Evolutionary conservation across 2,113 vertebrate genomes (phyloP).

Genomic region (Ciconia boyciana): DNA sequence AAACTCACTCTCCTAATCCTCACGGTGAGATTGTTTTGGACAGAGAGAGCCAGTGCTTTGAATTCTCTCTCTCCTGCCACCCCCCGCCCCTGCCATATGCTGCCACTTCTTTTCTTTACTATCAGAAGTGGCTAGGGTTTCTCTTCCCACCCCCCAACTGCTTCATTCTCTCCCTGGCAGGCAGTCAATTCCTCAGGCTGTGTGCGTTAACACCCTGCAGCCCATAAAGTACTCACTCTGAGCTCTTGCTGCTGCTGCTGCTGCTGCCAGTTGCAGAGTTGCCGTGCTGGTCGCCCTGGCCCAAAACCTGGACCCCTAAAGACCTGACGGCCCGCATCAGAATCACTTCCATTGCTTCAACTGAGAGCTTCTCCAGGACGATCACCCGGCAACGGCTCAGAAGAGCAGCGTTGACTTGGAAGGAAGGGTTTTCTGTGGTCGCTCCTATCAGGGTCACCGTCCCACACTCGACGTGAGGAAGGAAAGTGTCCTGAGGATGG

Average conservation of each 20-base stretch:
- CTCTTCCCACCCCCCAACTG: conserved; percentile 30
- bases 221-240: conserved; percentile 81
- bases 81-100: background rate
- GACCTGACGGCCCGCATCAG: conserved; percentile 82
- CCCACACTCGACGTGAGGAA: conserved; percentile 95
- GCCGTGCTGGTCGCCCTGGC: conserved; percentile 45
- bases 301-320: conserved; percentile 83
- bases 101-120: conserved; percentile 54
- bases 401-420: conserved; percentile 93
- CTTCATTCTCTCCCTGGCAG: conserved; percentile 60
- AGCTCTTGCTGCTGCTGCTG: conserved; percentile 65
- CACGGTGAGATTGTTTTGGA: conserved; percentile 15
- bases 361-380: conserved; percentile 88
- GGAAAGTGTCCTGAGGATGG: conserved; percentile 86
- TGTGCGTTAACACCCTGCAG: conserved; percentile 67
- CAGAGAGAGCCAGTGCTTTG: background rate
- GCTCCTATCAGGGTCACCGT: conserved; percentile 95
- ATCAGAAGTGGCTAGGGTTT: conserved; percentile 47
- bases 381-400: conserved; percentile 94
- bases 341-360: conserved; percentile 88
- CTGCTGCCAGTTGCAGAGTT: conserved; percentile 70
- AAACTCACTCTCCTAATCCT: conserved; percentile 12
- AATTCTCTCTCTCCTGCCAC: conserved; percentile 33
- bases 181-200: conserved; percentile 69
- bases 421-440: conserved; percentile 97